Conservation (phyloP, 2,888 invertebrate genomes). For the Aradus depressus region DNA sequence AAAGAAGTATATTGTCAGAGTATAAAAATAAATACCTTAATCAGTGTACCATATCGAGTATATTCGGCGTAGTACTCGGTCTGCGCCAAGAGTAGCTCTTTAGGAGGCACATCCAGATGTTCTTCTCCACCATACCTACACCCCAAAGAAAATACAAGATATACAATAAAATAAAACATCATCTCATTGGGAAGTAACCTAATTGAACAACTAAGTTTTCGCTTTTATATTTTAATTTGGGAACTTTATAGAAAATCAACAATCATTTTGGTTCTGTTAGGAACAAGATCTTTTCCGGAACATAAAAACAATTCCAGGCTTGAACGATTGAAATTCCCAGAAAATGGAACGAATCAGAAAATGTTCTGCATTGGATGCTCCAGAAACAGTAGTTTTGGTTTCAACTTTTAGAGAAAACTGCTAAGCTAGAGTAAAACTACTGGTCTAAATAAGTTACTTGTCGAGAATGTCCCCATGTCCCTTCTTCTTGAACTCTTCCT, state of each 20-base stretch:
- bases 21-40: conserved; percentile 34
- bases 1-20: not conserved
- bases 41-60: conserved; percentile 78
- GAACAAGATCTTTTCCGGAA: not conserved
- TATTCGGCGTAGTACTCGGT: conserved; percentile 94
- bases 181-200: not conserved
- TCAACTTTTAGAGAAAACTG: no score
- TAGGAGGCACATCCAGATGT: conserved; percentile 76
- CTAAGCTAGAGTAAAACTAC: not conserved
- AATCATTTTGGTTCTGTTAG: not conserved
- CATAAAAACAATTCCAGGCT: no score
- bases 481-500: conserved; percentile 77
- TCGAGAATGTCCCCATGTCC: conserved; percentile 70
- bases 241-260: no score
- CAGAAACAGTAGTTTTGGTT: no score
- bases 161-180: not conserved
- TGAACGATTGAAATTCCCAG: not conserved
- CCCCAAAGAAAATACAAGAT: conserved; percentile 33
- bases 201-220: not conserved
- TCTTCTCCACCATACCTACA: conserved; percentile 80
- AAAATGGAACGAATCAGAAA: not conserved
- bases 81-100: conserved; percentile 81
- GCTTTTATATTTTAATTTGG: not conserved
- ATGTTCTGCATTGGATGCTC: no score
- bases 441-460: conserved; percentile 34